Evolutionary conservation across 2,797 vertebrate genomes (phyloP).

Genomic region (Anguilla anguilla): DNA sequence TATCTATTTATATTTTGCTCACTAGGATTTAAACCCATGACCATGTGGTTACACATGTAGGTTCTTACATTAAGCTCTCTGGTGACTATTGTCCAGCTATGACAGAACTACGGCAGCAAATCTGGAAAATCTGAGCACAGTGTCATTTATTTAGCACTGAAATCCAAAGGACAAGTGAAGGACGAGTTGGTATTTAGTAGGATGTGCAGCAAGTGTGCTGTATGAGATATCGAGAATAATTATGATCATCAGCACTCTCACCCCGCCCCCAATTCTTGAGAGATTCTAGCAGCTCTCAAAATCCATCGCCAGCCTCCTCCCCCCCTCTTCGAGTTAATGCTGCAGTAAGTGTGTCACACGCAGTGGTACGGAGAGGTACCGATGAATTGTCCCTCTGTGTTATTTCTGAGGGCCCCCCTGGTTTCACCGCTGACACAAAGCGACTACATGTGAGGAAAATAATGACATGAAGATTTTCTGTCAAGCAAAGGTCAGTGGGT

Average conservation of each 20-base stretch:
- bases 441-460: not conserved
- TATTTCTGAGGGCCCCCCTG: not conserved
- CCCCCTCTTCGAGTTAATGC: not conserved
- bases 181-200: not conserved
- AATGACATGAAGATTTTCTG: not conserved
- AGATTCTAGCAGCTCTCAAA: not conserved
- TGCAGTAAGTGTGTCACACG: not conserved
- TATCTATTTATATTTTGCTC: not conserved
- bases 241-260: not conserved
- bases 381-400: not conserved
- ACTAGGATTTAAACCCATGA: not conserved
- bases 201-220: not conserved
- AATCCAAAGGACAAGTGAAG: not conserved
- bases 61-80: not conserved
- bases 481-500: not conserved
- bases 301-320: not conserved
- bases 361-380: not conserved
- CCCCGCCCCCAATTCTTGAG: not conserved
- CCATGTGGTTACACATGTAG: not conserved
- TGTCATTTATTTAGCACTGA: not conserved
- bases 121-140: not conserved
- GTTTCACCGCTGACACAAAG: not conserved
- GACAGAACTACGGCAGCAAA: not conserved
- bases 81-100: not conserved
- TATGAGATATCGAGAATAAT: conserved; percentile 8